Conservation (phyloP, 2,797 vertebrate genomes). For the Mus caroli region DNA sequence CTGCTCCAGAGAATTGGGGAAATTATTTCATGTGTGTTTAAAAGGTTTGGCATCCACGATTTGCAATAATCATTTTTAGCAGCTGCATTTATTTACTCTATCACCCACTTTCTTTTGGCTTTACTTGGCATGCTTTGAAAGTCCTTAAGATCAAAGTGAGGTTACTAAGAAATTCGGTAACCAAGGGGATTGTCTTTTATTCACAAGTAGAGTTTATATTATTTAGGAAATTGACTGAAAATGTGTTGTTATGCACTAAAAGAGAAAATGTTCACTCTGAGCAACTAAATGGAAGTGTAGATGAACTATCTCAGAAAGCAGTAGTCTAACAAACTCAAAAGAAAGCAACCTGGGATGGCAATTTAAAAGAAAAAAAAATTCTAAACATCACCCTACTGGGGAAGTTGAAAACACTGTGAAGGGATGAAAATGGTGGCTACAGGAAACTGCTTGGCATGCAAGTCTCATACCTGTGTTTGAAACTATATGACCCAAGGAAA, state of each 20-base stretch:
- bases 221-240: not conserved
- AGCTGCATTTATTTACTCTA: not conserved
- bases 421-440: not conserved
- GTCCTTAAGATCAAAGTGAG: not conserved
- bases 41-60: not conserved
- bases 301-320: not conserved
- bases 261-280: not conserved
- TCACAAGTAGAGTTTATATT: not conserved
- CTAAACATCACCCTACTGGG: not conserved
- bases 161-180: not conserved
- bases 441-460: not conserved
- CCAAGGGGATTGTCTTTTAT: not conserved
- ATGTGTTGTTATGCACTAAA: not conserved
- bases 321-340: not conserved
- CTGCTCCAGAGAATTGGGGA: not conserved
- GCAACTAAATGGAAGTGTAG: not conserved
- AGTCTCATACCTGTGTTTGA: not conserved
- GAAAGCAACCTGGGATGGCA: not conserved
- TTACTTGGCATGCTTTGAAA: not conserved
- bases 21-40: not conserved
- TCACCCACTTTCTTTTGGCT: not conserved
- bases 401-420: not conserved
- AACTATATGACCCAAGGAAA: not conserved
- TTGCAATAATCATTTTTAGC: not conserved
- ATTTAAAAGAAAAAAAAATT: not conserved